Conservation (phyloP, 2,888 invertebrate genomes). For the Steinernema scapterisci region DNA sequence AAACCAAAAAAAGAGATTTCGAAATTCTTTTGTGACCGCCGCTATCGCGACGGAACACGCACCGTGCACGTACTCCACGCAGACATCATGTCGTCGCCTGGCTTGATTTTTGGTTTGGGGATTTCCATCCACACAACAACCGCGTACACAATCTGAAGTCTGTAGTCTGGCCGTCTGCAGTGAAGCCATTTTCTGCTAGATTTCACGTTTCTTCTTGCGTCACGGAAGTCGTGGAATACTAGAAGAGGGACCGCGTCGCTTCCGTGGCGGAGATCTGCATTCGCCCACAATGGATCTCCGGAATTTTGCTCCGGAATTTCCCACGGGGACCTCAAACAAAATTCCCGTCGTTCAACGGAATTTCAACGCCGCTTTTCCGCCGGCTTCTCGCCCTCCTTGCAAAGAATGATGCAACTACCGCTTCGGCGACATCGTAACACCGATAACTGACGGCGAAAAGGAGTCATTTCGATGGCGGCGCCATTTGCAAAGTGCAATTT, state of each 20-base stretch:
- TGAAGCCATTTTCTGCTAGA: neutral
- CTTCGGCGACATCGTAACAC: constrained; percentile 13
- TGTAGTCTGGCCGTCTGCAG: neutral
- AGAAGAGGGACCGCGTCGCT: too few species aligned
- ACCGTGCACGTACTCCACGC: constrained; percentile 11
- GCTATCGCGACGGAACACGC: constrained; percentile 3
- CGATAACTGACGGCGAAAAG: neutral
- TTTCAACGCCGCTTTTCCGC: neutral
- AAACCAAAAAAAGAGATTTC: neutral
- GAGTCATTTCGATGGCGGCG: neutral
- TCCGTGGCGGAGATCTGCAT: too few species aligned
- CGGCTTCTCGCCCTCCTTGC: neutral
- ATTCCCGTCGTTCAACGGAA: neutral
- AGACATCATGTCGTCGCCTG: constrained; percentile 5
- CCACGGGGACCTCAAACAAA: neutral
- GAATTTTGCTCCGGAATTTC: too few species aligned
- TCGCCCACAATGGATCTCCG: too few species aligned
- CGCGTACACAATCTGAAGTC: neutral
- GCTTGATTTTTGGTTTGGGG: constrained; percentile 1
- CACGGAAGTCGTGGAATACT: too few species aligned
- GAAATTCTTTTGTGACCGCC: constrained; percentile 17
- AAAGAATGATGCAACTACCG: constrained; percentile 21
- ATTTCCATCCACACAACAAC: too few species aligned
- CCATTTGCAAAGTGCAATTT: neutral
- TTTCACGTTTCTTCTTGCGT: too few species aligned